Base-by-base conservation (phyloP, 2,113 vertebrate species). In the Cryptotis parvus region DNA sequence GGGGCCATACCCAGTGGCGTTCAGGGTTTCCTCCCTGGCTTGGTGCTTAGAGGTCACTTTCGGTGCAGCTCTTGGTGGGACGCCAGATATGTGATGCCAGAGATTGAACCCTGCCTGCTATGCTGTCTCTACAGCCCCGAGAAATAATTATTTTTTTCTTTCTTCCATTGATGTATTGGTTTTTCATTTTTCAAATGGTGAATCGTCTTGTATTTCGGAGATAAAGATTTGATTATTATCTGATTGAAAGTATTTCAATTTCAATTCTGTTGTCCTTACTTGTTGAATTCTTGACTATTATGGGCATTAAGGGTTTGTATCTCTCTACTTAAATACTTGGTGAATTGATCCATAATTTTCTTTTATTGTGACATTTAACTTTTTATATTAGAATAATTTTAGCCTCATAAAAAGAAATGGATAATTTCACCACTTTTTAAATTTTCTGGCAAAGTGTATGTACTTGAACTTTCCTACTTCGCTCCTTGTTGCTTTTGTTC, bases 131-230 rank as follows among this genome's bases (percentile, higher is more conserved):
- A 9, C 33, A n/a, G 52, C 72, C 35, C 79, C 9, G 45, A 39
- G 45, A 81, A 93, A 66, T 75, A 24, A 0, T 81, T 86, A 45
- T 45, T 58, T 9, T 20, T 82, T 87, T 78, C 72, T 29, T 69
- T 3, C 27, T 87, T 83, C 10, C 11, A 66, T 87, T 83, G 55
- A 69, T 91, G 45, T n/a, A 72, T 12, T 83, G 39, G 83, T 7
- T 69, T 35, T 66, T 79, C 41, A 31, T 43, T 77, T 94, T 87
- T 77, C 55, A 72, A 63, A 33, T 35, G 73, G 33, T 75, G 77
- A 77, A 72, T 12, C 70, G 10, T 65, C 14, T 72, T 83, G 14
- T 83, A 65, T 83, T 91, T 91, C 14, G 33, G 16, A 7, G 35
- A 73, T n/a, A 87, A 55, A 55, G 63, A 37, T n/a, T 86, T 77